Evolutionary conservation across 2,888 invertebrate genomes (phyloP).

Genomic region (Ophioninae sp.): DNA sequence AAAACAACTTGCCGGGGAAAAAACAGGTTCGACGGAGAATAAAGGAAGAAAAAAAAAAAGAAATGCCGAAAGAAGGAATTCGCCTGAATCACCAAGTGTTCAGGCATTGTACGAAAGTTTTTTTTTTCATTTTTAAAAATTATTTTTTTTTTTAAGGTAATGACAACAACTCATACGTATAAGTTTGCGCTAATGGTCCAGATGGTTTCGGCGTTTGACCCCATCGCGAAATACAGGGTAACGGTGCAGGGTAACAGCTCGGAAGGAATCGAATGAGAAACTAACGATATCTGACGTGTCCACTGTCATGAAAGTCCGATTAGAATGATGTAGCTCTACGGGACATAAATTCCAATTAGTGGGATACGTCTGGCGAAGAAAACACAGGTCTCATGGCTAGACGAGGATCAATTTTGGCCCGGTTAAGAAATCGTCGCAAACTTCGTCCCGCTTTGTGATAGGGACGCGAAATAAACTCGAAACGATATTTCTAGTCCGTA

Average conservation of each 20-base stretch:
- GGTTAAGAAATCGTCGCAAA: background rate
- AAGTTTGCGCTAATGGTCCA: background rate
- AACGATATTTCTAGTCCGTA: background rate
- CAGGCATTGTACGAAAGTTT: background rate
- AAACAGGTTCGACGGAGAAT: conserved; percentile 1
- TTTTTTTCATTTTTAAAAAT: too few relatives aligned
- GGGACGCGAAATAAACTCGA: background rate
- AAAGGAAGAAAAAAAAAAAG: background rate
- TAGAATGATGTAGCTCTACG: conserved; percentile 10
- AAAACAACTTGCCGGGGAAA: background rate
- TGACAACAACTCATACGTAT: background rate
- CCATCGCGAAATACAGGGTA: background rate
- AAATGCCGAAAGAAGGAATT: conserved; percentile 21
- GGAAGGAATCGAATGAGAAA: background rate
- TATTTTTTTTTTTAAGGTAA: background rate
- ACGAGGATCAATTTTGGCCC: background rate
- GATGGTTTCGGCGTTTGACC: background rate
- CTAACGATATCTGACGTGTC: conserved; percentile 8
- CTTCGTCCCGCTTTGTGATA: background rate
- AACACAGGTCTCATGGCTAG: background rate
- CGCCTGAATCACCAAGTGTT: background rate
- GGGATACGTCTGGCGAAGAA: background rate
- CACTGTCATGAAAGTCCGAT: conserved; percentile 6
- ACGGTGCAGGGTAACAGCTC: background rate
- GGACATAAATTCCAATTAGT: conserved; percentile 12